Evolutionary conservation across 2,113 vertebrate species (phyloP).

Genomic region (Nothocercus nigrocapillus): DNA sequence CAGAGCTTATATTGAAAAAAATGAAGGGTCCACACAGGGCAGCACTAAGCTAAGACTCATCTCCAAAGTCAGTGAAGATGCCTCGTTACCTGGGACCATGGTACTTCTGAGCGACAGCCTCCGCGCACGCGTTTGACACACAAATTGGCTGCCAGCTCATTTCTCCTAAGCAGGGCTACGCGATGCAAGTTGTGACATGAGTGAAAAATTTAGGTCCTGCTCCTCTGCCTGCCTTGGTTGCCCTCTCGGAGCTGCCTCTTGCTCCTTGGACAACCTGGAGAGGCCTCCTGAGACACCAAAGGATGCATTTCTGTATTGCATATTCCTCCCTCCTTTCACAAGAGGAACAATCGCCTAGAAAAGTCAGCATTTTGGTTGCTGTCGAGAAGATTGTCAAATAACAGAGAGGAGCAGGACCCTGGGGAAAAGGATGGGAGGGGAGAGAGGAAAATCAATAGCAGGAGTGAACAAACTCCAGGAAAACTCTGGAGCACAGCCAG

Average conservation of each 20-base stretch:
- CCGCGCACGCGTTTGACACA: neutral
- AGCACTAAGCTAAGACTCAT: neutral
- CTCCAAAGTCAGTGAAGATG: neutral
- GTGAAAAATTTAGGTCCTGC: fast-evolving
- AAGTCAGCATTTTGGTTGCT: neutral
- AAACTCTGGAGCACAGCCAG: constrained; percentile 32
- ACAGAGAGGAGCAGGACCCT: neutral
- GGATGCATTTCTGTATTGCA: fast-evolving
- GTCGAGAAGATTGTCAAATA: neutral
- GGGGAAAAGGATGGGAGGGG: neutral
- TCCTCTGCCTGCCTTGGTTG: neutral
- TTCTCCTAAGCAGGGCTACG: neutral
- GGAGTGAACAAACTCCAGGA: neutral
- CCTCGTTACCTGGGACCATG: neutral
- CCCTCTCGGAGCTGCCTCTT: neutral
- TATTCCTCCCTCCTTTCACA: neutral
- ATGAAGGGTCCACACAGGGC: neutral
- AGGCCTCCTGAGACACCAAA: neutral
- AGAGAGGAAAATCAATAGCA: neutral
- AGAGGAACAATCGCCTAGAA: neutral
- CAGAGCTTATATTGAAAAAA: neutral
- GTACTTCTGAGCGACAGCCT: neutral
- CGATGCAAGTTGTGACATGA: neutral
- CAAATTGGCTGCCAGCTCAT: fast-evolving
- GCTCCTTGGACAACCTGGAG: fast-evolving